These are phyloP conservation scores for Cyrtonyx montezumae DNA, from an alignment of 2,113 vertebrate genomes.

Conservation along the genomic window DNA sequence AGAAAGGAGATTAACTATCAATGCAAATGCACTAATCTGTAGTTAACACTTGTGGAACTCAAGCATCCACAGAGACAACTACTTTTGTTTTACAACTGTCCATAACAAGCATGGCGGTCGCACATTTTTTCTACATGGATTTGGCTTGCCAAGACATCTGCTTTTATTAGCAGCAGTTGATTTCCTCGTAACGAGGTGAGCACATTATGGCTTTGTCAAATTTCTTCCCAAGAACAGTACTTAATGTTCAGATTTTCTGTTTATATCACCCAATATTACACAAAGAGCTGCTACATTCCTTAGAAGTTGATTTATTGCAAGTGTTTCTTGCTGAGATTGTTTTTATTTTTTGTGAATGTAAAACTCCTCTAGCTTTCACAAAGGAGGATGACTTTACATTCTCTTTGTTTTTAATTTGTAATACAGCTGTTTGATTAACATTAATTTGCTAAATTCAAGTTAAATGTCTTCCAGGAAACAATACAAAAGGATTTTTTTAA, in stretches of 20 bases:
- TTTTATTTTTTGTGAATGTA: not conserved
- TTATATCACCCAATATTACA: slow-evolving; percentile 5
- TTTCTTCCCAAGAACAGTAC: slow-evolving; percentile 28
- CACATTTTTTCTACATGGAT: not conserved
- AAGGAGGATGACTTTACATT: not conserved
- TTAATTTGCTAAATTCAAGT: not conserved
- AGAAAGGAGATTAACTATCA: not conserved
- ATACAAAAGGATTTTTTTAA: not conserved
- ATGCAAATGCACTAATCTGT: not conserved
- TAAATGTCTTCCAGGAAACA: not conserved
- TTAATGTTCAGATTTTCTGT: slow-evolving; percentile 50
- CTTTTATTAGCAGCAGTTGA: slow-evolving; percentile 44
- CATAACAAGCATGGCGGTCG: not conserved
- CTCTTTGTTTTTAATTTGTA: not conserved
- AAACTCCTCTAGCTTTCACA: not conserved
- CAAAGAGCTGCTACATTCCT: not conserved
- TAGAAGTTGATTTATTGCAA: slow-evolving; percentile 44
- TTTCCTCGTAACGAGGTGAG: slow-evolving; percentile 17
- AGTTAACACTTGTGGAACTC: not conserved
- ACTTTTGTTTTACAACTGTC: not conserved
- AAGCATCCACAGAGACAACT: not conserved
- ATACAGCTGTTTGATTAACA: not conserved
- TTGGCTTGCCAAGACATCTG: not conserved
- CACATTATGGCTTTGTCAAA: not conserved
- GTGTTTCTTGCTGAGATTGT: slow-evolving; percentile 16